Evolutionary conservation across 2,113 vertebrate species (phyloP).

Genomic region (Mohoua ochrocephala): DNA sequence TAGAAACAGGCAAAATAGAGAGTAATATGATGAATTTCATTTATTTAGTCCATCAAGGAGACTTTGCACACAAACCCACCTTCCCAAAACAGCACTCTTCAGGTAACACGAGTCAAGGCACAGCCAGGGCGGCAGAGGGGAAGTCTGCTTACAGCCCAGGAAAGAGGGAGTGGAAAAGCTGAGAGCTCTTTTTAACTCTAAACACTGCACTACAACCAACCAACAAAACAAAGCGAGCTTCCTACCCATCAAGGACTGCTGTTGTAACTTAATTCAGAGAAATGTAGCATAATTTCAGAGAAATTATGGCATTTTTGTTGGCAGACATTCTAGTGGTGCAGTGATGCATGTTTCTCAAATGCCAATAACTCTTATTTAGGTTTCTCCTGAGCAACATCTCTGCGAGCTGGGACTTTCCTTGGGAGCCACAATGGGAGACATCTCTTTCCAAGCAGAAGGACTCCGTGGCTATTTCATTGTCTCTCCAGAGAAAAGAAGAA

Average conservation of each 20-base stretch:
- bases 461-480: not conserved
- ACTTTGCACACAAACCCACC: not conserved
- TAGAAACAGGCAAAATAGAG: not conserved
- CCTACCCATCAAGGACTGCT: not conserved
- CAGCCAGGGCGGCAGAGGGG: accelerated
- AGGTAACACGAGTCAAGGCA: not conserved
- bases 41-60: not conserved
- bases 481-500: not conserved
- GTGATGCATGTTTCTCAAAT: not conserved
- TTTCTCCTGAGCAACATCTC: not conserved
- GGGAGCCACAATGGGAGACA: not conserved
- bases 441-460: not conserved
- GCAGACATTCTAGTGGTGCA: not conserved
- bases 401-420: not conserved
- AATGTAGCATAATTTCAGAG: not conserved
- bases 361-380: not conserved
- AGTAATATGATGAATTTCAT: not conserved
- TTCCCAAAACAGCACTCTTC: not conserved
- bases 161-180: not conserved
- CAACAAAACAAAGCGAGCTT: not conserved
- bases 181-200: not conserved
- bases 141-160: not conserved
- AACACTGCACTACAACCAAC: not conserved
- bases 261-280: not conserved
- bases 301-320: not conserved